Evolutionary conservation across 2,888 invertebrate genomes (phyloP).

Genomic region (Nycteola revayana): DNA sequence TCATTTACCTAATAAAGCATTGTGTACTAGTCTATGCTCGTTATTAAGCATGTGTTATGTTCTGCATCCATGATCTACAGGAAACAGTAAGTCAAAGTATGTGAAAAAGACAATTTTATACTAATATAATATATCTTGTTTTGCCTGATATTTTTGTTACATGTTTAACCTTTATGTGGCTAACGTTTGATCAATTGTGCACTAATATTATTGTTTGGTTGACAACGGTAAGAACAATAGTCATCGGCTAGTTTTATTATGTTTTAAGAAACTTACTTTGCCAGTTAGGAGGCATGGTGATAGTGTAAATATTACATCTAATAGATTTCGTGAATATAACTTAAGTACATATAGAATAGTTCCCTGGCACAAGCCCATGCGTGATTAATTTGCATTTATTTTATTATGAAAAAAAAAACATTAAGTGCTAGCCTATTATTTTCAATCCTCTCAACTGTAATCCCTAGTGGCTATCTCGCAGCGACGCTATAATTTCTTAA

Average conservation of each 20-base stretch:
- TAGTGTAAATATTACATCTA: slow-evolving; percentile 22
- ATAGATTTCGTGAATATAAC: slow-evolving; percentile 11
- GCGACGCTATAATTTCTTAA: too few relatives aligned
- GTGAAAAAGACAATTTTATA: slow-evolving; percentile 55
- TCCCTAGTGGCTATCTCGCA: too few relatives aligned
- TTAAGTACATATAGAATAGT: slow-evolving; percentile 27
- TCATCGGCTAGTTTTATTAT: slow-evolving; percentile 39
- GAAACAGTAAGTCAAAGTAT: slow-evolving; percentile 89
- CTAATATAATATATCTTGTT: slow-evolving; percentile 50
- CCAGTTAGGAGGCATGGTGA: slow-evolving; percentile 41
- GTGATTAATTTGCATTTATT: slow-evolving; percentile 10
- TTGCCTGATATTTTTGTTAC: slow-evolving; percentile 66
- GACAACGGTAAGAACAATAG: slow-evolving; percentile 40
- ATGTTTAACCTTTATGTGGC: slow-evolving; percentile 73
- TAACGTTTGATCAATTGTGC: slow-evolving; percentile 65
- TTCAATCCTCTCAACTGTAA: too few relatives aligned
- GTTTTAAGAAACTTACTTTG: slow-evolving; percentile 38
- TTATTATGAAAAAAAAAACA: too few relatives aligned
- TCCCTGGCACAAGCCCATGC: slow-evolving; percentile 32
- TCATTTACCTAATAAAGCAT: slow-evolving; percentile 44
- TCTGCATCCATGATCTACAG: slow-evolving; percentile 84
- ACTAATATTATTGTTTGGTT: slow-evolving; percentile 59
- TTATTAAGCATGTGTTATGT: slow-evolving; percentile 80
- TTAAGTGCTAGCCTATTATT: too few relatives aligned
- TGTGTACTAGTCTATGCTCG: slow-evolving; percentile 63